Percentiles rank a stretch among this genome's conserved stretches.
phyloP scores from a whole-genome alignment of 2,888 invertebrate genomes.

The Zele albiditarsus region DNA sequence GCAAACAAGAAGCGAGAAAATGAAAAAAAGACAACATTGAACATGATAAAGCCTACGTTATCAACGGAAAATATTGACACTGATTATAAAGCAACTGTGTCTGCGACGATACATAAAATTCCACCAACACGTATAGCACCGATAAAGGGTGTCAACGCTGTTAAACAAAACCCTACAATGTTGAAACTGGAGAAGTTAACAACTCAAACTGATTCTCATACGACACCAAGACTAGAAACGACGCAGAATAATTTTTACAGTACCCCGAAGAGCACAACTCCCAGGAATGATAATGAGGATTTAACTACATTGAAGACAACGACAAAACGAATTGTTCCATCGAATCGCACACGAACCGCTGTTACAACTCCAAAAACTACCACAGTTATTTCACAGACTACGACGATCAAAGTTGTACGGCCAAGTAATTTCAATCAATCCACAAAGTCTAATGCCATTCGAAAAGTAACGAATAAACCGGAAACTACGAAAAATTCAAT shows the following conservation, averaged over 20 bases:
- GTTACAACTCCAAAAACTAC: constrained; percentile 51
- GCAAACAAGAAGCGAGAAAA: constrained; percentile 28
- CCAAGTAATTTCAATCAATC: constrained; percentile 37
- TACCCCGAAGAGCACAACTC: neutral
- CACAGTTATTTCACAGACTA: constrained; percentile 52
- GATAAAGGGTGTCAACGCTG: constrained; percentile 28
- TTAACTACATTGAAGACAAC: constrained; percentile 15
- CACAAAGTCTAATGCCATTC: constrained; percentile 51
- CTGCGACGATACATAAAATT: constrained; percentile 46
- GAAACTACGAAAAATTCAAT: constrained; percentile 51
- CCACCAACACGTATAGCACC: constrained; percentile 24
- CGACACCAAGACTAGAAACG: constrained; percentile 45
- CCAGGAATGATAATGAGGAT: neutral
- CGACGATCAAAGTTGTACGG: constrained; percentile 46
- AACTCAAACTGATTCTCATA: neutral
- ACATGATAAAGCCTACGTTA: constrained; percentile 11
- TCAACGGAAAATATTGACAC: constrained; percentile 38
- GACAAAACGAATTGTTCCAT: constrained; percentile 51
- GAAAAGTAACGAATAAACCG: constrained; percentile 53
- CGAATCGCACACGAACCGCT: constrained; percentile 53
- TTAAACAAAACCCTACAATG: constrained; percentile 42
- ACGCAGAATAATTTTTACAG: neutral
- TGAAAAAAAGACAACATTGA: constrained; percentile 20
- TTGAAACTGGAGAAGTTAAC: constrained; percentile 37
- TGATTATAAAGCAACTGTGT: constrained; percentile 38